These are phyloP conservation scores for Drosophila lowei DNA, from an alignment of 1,140 invertebrate genomes.

Conservation along the genomic window DNA sequence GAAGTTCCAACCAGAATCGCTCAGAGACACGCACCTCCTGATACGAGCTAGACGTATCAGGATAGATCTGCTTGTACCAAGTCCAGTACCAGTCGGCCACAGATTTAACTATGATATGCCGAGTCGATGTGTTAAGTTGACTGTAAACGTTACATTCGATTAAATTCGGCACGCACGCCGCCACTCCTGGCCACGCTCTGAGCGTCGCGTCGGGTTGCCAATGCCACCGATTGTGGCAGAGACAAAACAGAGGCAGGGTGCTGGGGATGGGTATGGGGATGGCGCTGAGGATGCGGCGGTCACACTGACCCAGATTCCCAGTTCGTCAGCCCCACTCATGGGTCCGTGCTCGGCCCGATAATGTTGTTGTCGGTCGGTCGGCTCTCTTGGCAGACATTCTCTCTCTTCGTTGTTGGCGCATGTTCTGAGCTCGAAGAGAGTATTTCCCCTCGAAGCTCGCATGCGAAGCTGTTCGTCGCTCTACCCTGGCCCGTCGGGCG, in stretches of 20 bases:
- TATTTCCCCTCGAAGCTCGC: constrained; percentile 17
- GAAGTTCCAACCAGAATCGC: constrained; percentile 29
- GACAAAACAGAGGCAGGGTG: constrained; percentile 5
- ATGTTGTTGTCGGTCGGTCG: neutral
- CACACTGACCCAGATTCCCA: constrained; percentile 35
- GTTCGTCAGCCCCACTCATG: constrained; percentile 20
- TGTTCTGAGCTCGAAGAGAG: constrained; percentile 15
- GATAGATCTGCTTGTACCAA: neutral
- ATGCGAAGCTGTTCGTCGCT: neutral
- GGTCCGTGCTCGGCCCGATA: too few relatives aligned
- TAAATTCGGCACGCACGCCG: constrained; percentile 55
- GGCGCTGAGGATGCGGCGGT: neutral
- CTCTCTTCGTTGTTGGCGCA: too few relatives aligned
- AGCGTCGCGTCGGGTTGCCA: too few relatives aligned
- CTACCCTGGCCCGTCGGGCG: neutral
- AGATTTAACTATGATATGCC: constrained; percentile 57
- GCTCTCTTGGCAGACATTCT: constrained; percentile 10
- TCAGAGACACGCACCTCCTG: constrained; percentile 30
- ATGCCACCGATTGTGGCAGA: constrained; percentile 14
- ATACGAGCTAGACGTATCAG: constrained; percentile 5
- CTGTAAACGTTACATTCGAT: constrained; percentile 70
- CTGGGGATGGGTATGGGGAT: too few relatives aligned
- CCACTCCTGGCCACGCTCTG: constrained; percentile 22
- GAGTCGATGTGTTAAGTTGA: constrained; percentile 65
- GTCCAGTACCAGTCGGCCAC: constrained; percentile 36